Base-by-base conservation (phyloP, 2,113 vertebrate species). In the Alethe castanea region DNA sequence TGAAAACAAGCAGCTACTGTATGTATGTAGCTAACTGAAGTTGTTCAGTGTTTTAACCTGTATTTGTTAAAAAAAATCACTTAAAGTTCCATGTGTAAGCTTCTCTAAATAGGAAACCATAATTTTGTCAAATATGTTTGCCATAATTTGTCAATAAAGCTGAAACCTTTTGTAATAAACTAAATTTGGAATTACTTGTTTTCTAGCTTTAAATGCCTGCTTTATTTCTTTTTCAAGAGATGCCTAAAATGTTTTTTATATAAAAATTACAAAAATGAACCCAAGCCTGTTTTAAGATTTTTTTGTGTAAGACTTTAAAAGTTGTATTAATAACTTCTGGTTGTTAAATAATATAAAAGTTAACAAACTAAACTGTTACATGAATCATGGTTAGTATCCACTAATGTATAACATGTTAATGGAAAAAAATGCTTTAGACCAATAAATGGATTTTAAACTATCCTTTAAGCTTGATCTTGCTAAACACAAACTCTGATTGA, bases 1-100 rank as follows among this genome's bases (percentile, higher is more conserved):
- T 98, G 98, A 98, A 98, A 98, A 98, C 95, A 98, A 98, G 97
- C 96, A 98, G 98, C 98, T 98, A 98, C 98, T 98, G 97, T 98
- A 98, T 99, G 98, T 99, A 98, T 99, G 98, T 99, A 98, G 98
- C 99, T 99, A 98, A 98, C 98, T 99, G 98, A 98, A 98, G 98
- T 98, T 99, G 99, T 99, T 99, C 98, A 99, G 98, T 99, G 98
- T 99, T 98, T 98, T 99, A 99, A 99, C 97, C 98, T 99, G 99
- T 99, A 99, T 99, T 99, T 99, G 99, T 99, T 99, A 98, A 98
- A 98, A 98, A 98, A 98, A 98, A 96, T 97, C 98, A 98, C 98
- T 98, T 99, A 99, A 99, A 98, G 98, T 98, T 98, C 98, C 97
- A 98, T 99, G 99, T 99, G 98, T 98, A 99, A 99, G 98, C 98